Evolutionary conservation across 1,140 invertebrate genomes (phyloP).

Genomic region (Drosophila mayri): DNA sequence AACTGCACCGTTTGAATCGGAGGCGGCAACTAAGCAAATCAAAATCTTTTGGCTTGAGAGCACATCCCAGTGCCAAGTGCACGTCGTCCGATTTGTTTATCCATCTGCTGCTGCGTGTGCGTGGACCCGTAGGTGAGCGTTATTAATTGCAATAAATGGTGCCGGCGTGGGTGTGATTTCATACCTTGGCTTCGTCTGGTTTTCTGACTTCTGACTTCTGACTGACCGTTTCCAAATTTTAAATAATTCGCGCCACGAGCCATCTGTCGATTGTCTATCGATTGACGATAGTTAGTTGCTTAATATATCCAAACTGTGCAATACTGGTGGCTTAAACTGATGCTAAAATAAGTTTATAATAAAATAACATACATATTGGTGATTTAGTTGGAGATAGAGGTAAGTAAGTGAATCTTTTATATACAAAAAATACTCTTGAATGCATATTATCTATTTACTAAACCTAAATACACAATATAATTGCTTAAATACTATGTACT

Average conservation of each 20-base stretch:
- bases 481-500: background rate
- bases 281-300: background rate
- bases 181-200: background rate
- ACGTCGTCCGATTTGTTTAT: conserved; percentile 64
- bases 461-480: background rate
- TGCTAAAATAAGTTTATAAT: background rate
- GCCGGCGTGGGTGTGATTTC: conserved; percentile 44
- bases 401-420: background rate
- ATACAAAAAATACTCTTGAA: background rate
- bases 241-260: conserved; percentile 1
- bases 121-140: conserved; percentile 31
- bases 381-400: background rate
- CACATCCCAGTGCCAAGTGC: conserved; percentile 46
- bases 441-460: background rate
- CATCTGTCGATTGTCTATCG: background rate
- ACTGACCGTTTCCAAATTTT: background rate
- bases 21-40: conserved; percentile 53
- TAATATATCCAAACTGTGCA: background rate
- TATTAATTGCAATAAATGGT: conserved; percentile 71
- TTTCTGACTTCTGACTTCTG: background rate
- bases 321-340: background rate
- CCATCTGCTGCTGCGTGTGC: conserved; percentile 39
- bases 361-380: background rate
- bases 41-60: conserved; percentile 23
- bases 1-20: conserved; percentile 60